Base-by-base conservation (phyloP, 2,888 invertebrate species). In the Acleris laterana region DNA sequence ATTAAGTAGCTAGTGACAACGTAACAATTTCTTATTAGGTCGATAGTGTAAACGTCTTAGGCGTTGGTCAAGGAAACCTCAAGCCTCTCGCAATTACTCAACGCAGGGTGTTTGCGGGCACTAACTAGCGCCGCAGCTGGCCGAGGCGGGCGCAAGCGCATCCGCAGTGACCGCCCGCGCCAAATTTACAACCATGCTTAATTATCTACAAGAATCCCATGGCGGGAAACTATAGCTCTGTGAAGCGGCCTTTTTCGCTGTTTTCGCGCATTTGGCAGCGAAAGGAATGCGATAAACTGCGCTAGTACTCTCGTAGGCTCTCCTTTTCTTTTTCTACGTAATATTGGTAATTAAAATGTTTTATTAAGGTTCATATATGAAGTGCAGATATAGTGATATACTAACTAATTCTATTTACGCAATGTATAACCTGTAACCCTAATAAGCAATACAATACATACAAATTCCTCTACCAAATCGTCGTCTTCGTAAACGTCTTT, bases 151-250 rank as follows among this genome's bases (percentile, higher is more conserved):
- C 53, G 66, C 65, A 38, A 13, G 38, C 51, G 69, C 66, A 66
- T 68, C 69, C 69, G 57, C 68, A 68, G 64, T 62, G 70, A 69
- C 64, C 64, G 32, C 44, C 62, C 32, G 63, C 55, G 63, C 68
- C 52, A 62, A 70, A 73, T 72, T 73, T 71, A 73, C 69, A 69
- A 67, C 61, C 51, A 58, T 66, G 66, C 63, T 69, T 70, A 71
- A 73, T 73, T 71, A 69, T 67, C 68, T 70, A 59, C 70, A 68
- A 69, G 70, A 71, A 67, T 69, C 66, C 59, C 62, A 63, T 57
- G 46, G 44, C 46, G 57, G 25, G 25, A 46, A 42, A 57, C 44
- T 19, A 20, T 49, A 7, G 25, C 57, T 11, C 22, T 44, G 42
- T 56, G 7, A 44, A 56, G 9, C 25, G 16, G 20, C 38, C 22